These are phyloP conservation scores for Numida meleagris DNA, from an alignment of 2,113 vertebrate species.

Conservation along the genomic window DNA sequence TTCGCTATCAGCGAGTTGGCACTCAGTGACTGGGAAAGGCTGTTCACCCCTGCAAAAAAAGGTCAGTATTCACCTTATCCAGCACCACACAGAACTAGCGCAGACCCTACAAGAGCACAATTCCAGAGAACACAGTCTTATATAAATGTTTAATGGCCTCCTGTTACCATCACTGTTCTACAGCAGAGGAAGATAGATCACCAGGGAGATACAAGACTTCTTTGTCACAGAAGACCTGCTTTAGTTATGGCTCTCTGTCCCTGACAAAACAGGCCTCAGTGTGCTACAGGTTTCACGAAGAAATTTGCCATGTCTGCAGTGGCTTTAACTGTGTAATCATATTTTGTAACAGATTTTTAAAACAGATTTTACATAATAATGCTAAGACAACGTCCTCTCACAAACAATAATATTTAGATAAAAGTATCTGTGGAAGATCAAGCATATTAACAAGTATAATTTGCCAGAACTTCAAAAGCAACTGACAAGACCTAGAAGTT, in stretches of 20 bases:
- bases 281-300: accelerated
- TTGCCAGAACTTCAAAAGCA: constrained; percentile 19
- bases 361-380: not conserved
- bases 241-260: not conserved
- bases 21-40: constrained; percentile 90
- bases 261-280: not conserved
- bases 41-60: constrained; percentile 85
- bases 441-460: constrained; percentile 42
- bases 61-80: not conserved
- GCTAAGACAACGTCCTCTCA: not conserved
- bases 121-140: not conserved
- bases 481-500: not conserved
- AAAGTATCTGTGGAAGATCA: not conserved
- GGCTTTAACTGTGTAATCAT: not conserved
- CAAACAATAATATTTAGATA: not conserved
- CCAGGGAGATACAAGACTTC: not conserved
- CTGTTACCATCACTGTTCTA: not conserved
- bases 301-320: not conserved
- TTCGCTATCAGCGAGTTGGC: constrained; percentile 80
- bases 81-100: not conserved
- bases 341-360: not conserved
- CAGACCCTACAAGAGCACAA: not conserved
- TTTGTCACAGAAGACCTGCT: not conserved
- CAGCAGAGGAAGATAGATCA: not conserved
- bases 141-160: not conserved